Conservation (phyloP, 23 tunicate species). For the Styela clava region DNA sequence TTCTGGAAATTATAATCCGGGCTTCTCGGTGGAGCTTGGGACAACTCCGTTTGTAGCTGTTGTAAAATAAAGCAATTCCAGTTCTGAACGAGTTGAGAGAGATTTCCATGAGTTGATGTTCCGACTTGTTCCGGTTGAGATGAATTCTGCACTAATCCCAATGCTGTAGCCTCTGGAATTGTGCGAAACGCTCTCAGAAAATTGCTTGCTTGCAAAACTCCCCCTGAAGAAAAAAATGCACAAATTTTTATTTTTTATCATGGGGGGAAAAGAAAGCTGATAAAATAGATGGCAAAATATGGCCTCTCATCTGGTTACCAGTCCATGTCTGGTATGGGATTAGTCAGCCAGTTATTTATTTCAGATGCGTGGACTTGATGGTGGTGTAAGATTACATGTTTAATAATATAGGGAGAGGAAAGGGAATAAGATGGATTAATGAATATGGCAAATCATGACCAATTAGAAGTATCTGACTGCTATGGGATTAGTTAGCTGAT, state of each 20-base stretch:
- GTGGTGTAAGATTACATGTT: not conserved
- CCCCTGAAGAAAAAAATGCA: not conserved
- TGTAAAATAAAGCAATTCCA: conserved; percentile 95
- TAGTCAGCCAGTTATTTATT: too few species aligned
- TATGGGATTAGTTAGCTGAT: too few species aligned
- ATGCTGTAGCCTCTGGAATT: conserved; percentile 92
- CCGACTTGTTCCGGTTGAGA: conserved; percentile 78
- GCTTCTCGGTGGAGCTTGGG: conserved; percentile 5
- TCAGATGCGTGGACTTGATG: too few species aligned
- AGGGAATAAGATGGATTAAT: too few species aligned
- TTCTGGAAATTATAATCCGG: not conserved
- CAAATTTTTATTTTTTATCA: too few species aligned
- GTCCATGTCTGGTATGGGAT: too few species aligned
- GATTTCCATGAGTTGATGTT: conserved; percentile 64
- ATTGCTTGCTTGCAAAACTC: conserved; percentile 71
- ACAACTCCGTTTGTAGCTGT: conserved; percentile 69
- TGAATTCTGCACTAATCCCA: conserved; percentile 81
- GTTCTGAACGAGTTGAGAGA: conserved; percentile 83
- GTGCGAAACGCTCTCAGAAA: conserved; percentile 95
- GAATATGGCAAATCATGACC: too few species aligned
- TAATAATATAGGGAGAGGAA: not conserved
- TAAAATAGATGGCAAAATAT: too few species aligned
- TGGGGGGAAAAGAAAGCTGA: too few species aligned
- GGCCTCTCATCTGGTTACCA: too few species aligned
- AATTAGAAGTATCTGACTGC: too few species aligned